A percentile compares a stretch with the other conserved stretches of the same genome.
These are phyloP conservation scores for Leuciscus idus DNA, from an alignment of 2,113 vertebrate species.

Conservation along the genomic window DNA sequence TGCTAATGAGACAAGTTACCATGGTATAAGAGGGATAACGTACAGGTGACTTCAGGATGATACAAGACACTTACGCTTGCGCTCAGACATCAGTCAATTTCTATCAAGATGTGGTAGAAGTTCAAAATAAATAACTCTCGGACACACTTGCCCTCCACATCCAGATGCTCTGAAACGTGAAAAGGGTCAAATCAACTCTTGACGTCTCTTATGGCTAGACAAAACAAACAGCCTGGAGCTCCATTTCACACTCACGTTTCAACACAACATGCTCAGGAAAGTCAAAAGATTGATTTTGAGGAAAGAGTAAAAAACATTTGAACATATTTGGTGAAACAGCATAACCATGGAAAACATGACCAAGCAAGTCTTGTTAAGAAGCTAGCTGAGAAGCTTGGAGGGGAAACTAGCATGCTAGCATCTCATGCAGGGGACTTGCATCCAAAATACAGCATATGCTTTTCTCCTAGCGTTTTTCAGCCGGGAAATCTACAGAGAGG, in stretches of 20 bases:
- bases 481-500: conserved; percentile 47
- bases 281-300: conserved; percentile 1
- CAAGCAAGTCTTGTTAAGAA: background rate
- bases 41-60: background rate
- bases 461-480: conserved; percentile 4
- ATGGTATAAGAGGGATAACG: background rate
- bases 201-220: background rate
- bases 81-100: background rate
- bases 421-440: conserved; percentile 11
- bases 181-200: background rate
- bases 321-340: background rate
- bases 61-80: background rate
- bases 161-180: background rate
- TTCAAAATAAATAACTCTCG: background rate
- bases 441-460: conserved; percentile 33
- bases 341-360: background rate
- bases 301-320: background rate
- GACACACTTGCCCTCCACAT: background rate
- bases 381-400: conserved; percentile 38
- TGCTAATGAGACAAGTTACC: background rate
- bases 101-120: background rate
- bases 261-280: background rate
- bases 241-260: background rate
- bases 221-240: background rate
- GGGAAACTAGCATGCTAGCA: conserved; percentile 35